A percentile compares a stretch with the other conserved stretches of the same genome.
Evolutionary conservation across 2,888 invertebrate species (phyloP).

Genomic region (Andrena chrysosceles): DNA sequence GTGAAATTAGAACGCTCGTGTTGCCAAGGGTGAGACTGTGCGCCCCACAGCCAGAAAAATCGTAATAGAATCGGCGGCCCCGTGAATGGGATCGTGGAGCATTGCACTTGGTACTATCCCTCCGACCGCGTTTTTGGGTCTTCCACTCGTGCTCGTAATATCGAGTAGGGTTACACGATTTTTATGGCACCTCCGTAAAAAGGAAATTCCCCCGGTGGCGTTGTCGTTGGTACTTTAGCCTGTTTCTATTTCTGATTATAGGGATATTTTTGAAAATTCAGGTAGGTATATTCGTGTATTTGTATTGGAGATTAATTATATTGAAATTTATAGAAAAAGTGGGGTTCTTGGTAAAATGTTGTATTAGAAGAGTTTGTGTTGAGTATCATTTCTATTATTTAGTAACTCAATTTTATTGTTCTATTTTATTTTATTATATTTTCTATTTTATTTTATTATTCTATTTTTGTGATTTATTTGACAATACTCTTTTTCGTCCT

Average conservation of each 20-base stretch:
- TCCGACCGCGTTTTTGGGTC: neutral
- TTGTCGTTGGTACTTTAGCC: neutral
- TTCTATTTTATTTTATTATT: too few relatives aligned
- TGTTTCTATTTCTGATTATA: neutral
- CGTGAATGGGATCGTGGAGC: constrained; percentile 12
- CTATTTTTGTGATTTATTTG: too few relatives aligned
- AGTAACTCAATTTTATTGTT: too few relatives aligned
- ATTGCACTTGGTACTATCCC: neutral
- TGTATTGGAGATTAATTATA: too few relatives aligned
- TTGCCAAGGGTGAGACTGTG: constrained; percentile 22
- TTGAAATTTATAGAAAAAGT: too few relatives aligned
- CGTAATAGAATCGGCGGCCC: constrained; percentile 51
- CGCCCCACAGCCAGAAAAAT: constrained; percentile 34
- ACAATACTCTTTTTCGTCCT: too few relatives aligned
- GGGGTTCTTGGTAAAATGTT: too few relatives aligned
- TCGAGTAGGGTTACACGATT: neutral
- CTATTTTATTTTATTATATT: too few relatives aligned
- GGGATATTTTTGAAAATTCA: too few relatives aligned
- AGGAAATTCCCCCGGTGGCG: neutral
- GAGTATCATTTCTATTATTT: too few relatives aligned
- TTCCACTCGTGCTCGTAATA: constrained; percentile 5
- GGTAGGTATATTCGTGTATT: too few relatives aligned
- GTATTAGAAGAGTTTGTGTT: too few relatives aligned
- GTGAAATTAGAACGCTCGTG: constrained; percentile 68
- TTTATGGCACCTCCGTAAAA: neutral